phyloP scores from a whole-genome alignment of 2,888 invertebrate genomes.

The Esperia sulphurella region DNA sequence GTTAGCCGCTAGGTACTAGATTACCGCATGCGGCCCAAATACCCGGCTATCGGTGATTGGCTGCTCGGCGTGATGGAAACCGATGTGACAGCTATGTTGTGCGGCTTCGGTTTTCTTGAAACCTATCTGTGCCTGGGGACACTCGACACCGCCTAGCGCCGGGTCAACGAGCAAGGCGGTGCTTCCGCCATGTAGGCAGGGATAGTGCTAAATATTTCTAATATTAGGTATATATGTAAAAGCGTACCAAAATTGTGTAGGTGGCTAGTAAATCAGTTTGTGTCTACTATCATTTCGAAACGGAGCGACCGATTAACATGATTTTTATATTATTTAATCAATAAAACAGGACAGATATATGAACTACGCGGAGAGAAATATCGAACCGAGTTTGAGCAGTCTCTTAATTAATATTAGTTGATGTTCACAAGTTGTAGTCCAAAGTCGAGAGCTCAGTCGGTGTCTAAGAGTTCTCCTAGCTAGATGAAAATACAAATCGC shows the following conservation, averaged over 20 bases:
- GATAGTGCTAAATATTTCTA: neutral
- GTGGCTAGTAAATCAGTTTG: neutral
- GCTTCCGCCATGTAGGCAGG: constrained; percentile 12
- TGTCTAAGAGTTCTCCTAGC: no score
- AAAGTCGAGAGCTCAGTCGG: no score
- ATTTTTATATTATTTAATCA: no score
- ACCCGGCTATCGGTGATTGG: constrained; percentile 23
- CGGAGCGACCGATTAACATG: no score
- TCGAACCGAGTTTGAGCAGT: no score
- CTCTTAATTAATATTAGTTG: no score
- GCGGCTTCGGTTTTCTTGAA: constrained; percentile 51
- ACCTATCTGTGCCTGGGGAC: constrained; percentile 18
- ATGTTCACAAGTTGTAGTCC: no score
- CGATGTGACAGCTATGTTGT: constrained; percentile 46
- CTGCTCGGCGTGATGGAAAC: constrained; percentile 26
- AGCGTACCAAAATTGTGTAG: neutral
- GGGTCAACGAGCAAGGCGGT: constrained; percentile 37
- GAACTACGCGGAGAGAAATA: no score
- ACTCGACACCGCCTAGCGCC: constrained; percentile 33
- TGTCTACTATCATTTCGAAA: no score
- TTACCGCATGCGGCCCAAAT: constrained; percentile 13
- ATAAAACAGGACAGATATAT: no score
- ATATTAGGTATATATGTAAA: no score
- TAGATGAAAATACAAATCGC: no score
- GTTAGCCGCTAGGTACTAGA: neutral